Base-by-base conservation (phyloP, 2,888 invertebrate genomes). In the Diogma glabrata region DNA sequence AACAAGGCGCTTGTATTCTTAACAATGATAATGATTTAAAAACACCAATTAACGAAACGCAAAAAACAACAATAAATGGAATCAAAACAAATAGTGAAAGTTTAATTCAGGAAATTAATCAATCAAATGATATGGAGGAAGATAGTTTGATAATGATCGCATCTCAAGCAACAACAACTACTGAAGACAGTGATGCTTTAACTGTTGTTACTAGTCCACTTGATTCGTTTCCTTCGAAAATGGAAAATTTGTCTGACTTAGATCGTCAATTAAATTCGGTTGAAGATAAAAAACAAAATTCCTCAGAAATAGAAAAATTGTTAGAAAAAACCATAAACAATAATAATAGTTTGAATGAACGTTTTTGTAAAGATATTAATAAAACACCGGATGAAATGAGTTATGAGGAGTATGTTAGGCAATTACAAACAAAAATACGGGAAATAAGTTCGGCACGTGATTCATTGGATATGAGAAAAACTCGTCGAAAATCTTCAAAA, bases 391-490 rank as follows among this genome's bases (percentile, higher is more conserved):
- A 72, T 50, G 72, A 71, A 57, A 57, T 66, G 16, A 63, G 61
- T 14, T 77, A 75, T 58, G 72, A 78, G 55, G 79, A 81, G 53
- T 82, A 82, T 59, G 80, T 82, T 23, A 77, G 80, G 52, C 72
- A 80, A 45, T 63, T 83, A 28, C 80, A 82, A 61, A 80, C 79
- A 17, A 77, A 81, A 63, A 78, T 79, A 50, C 76, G 81, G 3
- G 82, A 84, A 59, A 84, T 84, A 58, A 78, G 80, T 54, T 82
- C 81, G 58, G 81, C 76, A 1, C 74, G 78, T 54, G 82, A 83
- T 64, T 82, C 82, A 1, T 77, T 82, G 51, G 82, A 82, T 60
- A 68, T 79, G 2, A 70, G 79, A 53, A 69, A 68, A 56, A 55
- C 56, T 26, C 72, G 75, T 1, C 72, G 74, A 50, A 72, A 75